Base-by-base conservation (phyloP, 2,888 invertebrate species). In the Conops quadrifasciatus region DNA sequence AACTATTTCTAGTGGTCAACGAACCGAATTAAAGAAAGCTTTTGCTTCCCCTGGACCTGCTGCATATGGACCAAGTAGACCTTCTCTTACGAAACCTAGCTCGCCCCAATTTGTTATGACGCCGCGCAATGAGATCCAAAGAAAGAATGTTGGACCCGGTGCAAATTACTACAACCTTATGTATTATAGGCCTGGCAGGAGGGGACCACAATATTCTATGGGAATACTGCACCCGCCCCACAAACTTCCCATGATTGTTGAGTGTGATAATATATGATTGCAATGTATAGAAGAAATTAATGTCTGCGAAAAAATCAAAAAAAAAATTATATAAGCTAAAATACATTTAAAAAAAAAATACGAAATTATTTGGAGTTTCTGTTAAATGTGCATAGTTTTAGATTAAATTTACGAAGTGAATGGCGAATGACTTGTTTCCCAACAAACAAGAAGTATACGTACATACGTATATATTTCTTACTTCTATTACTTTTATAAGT, bases 231-330 rank as follows among this genome's bases (percentile, higher is more conserved):
- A 85, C 75, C 78, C 79, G 1, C 75, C 76, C 11, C 82, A 75
- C 74, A 81, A 84, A 2, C 84, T 83, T 56, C 85, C 85, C n/a
- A 79, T 84, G 80, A 77, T 85, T 70, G 82, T 84, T 66, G 76
- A 78, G 63, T 85, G 85, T 78, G 85, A 85, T 73, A 85, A 85
- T 62, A 78, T 80, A 77, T 82, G 74, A 73, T 76, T 78, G 80
- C 79, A 80, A 77, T 81, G 78, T 82, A 78, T 73, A 73, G 76
- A 74, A 67, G 74, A 75, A 75, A 75, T 70, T 65, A 36, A 28
- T n/a, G n/a, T n/a, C n/a, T n/a, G n/a, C 15, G 47, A n/a, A 59
- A 24, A 19, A 58, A 58, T 47, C 45, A 28, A 21, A 68, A 36
- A 58, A 45, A n/a, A n/a, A n/a, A n/a, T n/a, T n/a, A n/a, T n/a